Conservation (phyloP, 2,888 invertebrate species). For the Linnaemya vulpina region DNA sequence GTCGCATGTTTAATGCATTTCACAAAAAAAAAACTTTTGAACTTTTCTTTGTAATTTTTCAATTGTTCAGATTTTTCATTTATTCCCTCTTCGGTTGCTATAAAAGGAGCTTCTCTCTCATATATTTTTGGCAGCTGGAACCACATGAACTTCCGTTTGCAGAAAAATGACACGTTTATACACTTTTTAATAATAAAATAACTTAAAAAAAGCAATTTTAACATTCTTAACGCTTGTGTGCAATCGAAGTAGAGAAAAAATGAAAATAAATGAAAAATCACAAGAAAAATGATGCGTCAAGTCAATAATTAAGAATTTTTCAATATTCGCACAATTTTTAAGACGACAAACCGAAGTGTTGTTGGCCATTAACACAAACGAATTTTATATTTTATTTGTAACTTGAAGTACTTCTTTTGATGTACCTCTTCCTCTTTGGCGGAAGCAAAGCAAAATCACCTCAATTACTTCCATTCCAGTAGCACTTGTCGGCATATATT, state of each 20-base stretch:
- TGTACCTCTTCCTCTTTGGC: background rate
- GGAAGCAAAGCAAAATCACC: background rate
- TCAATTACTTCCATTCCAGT: background rate
- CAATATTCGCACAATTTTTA: constrained; percentile 29
- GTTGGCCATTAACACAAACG: constrained; percentile 45
- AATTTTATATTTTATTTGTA: constrained; percentile 25
- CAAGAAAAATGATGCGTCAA: background rate
- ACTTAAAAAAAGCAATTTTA: constrained; percentile 24
- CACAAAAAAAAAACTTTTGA: background rate
- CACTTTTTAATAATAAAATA: background rate
- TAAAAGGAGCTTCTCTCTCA: background rate
- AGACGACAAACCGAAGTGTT: constrained; percentile 47
- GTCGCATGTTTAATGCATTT: constrained; percentile 59
- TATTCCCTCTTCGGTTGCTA: background rate
- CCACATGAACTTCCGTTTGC: constrained; percentile 51
- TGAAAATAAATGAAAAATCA: background rate
- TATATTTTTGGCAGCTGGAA: constrained; percentile 46
- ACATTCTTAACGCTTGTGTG: constrained; percentile 36
- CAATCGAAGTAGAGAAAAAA: background rate
- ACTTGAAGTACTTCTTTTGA: background rate
- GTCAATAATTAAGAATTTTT: constrained; percentile 10
- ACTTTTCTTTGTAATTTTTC: constrained; percentile 21
- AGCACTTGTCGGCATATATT: background rate
- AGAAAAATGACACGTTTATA: background rate
- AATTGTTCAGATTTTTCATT: constrained; percentile 20